phyloP scores from a whole-genome alignment of 2,888 invertebrate genomes.

The Dicyrtomina minuta region DNA sequence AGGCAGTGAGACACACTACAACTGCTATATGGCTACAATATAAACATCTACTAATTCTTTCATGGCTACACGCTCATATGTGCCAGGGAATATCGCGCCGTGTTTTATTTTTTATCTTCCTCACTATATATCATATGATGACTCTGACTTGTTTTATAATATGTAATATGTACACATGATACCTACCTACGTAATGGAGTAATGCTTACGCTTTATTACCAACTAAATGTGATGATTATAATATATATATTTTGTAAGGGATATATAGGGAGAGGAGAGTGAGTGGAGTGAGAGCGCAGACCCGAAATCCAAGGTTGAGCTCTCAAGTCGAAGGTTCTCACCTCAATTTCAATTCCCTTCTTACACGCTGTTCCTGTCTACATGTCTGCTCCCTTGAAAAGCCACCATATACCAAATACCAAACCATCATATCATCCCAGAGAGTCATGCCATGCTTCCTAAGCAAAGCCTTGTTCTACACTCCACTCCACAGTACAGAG shows the following conservation, averaged over 20 bases:
- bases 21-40: neutral
- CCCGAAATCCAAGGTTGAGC: slow-evolving; percentile 12
- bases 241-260: neutral
- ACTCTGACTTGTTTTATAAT: no score
- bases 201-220: no score
- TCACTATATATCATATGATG: no score
- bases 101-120: neutral
- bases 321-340: slow-evolving; percentile 16
- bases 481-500: no score
- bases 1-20: no score
- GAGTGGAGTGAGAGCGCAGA: slow-evolving; percentile 11
- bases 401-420: neutral
- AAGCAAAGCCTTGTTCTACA: no score
- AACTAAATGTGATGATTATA: neutral
- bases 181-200: neutral
- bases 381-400: neutral
- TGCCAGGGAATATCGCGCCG: slow-evolving; percentile 6
- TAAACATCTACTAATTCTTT: no score
- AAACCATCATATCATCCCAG: neutral
- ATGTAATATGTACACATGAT: neutral
- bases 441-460: no score
- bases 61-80: slow-evolving; percentile 2
- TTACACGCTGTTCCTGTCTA: no score
- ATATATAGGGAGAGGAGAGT: no score
- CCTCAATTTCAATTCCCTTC: no score